Base-by-base conservation (phyloP, 2,888 invertebrate species). In the Villa cingulata region DNA sequence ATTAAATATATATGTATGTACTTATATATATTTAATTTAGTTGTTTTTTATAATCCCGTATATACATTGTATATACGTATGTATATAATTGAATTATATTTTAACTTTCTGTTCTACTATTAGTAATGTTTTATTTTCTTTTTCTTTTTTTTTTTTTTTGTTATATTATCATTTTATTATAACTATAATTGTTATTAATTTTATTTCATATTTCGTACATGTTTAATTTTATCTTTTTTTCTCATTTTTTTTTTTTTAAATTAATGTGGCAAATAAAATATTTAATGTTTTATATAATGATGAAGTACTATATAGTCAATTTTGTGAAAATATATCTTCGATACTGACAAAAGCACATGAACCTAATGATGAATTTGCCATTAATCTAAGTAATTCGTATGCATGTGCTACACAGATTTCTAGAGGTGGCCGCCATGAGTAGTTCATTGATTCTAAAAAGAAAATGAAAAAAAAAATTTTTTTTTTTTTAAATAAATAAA, bases 341-440 rank as follows among this genome's bases (percentile, higher is more conserved):
- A 94, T 81, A 72, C 86, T 87, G 62, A 92, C 88, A 74, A 95
- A 95, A 69, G 94, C 95, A 78, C 91, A 90, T 51, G 91, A 84
- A 62, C 94, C 94, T 55, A 95, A 78, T 52, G 88, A 89, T 55
- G 83, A 78, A 64, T 81, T 82, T 55, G 91, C 84, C 90, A 95
- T 94, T 62, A 91, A 76, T 56, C 83, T 82, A 62, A 94, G 80
- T 61, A 95, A 77, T 69, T 88, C 85, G 61, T 84, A 81, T 55
- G 92, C 86, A 71, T 96, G 95, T 56, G 86, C 82, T 67, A 88
- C 83, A 62, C 90, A 87, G 63, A 91, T 83, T 74, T 95, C 95
- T 62, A 96, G 76, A 27, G 95, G 90, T 42, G 95, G 92, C 61
- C 86, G 81, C 67, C 89, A 83, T 55, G 89, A 85, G 74, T 88